Evolutionary conservation across 2,888 invertebrate species (phyloP), one percentile per base, ranked within the genome.

Genomic region (Patella depressa): DNA sequence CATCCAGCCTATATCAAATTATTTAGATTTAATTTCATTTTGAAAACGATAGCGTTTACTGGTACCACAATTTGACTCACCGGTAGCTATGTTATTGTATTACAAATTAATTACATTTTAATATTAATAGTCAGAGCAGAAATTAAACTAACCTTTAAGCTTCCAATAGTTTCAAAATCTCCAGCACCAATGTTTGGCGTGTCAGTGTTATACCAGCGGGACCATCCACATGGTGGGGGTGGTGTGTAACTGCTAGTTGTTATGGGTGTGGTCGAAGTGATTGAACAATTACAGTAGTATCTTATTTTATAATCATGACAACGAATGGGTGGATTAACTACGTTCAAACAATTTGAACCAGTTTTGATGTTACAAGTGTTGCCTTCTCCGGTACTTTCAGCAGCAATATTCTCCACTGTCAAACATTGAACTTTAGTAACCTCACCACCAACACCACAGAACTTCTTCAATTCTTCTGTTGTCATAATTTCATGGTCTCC

Each of bases 321-420:
- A 3, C 77, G 78, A 24, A 79, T 74, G 12, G 78, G 80, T 29
- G 19, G 15, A 59, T 86, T 84, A 53, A 87, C 85, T 5, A 72
- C 73, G 71, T 86, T 87, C n/a, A 80, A 75, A 89, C 97, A 97
- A 2, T 94, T 90, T 0, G 97, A 92, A 0, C 97, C 97, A 15
- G 93, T 93, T 84, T 95, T 94, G 79, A 96, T 89, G 71, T 86
- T 83, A 78, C 91, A 91, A 7, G 80, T 83, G 15, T 82, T 78
- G 1, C 83, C 84, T 69, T 88, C 85, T 12, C 87, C 85, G 53
- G 86, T 84, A 24, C 83, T 80, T 71, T 80, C 82, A 54, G 83
- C 82, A 1, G 80, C 79, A n/a, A 84, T 85, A 12, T 81, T 84
- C 72, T 84, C 80, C 0, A 81, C 81, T 53, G 85, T 83, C 59